phyloP scores from a whole-genome alignment of 2,888 invertebrate species.

The Bugula neritina region DNA sequence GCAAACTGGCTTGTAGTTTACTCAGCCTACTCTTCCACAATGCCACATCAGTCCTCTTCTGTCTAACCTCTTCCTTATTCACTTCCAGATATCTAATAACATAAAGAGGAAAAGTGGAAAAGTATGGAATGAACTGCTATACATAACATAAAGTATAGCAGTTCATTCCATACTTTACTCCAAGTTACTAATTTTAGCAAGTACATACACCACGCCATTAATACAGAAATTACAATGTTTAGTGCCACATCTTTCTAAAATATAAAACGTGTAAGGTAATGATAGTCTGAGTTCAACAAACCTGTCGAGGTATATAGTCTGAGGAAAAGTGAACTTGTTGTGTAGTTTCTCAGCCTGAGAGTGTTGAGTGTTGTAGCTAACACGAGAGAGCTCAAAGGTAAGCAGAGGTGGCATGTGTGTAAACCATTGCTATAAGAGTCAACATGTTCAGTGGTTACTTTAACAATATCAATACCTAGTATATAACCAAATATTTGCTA shows the following conservation, averaged over 20 bases:
- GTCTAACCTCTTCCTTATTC: constrained; percentile 51
- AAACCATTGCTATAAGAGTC: constrained; percentile 52
- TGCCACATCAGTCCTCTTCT: constrained; percentile 51
- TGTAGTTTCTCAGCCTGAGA: constrained; percentile 56
- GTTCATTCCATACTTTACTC: too few relatives aligned
- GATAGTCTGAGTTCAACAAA: too few relatives aligned
- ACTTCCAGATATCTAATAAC: constrained; percentile 50
- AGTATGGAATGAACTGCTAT: too few relatives aligned
- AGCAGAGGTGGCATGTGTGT: constrained; percentile 54
- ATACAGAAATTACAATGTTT: too few relatives aligned
- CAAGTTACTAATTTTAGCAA: too few relatives aligned
- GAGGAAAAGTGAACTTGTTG: constrained; percentile 55
- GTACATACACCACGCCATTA: too few relatives aligned
- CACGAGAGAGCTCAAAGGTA: constrained; percentile 54
- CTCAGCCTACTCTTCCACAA: constrained; percentile 48
- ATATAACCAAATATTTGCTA: too few relatives aligned
- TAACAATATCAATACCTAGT: too few relatives aligned
- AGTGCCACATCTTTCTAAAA: too few relatives aligned
- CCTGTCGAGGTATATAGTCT: constrained; percentile 55
- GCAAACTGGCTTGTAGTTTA: constrained; percentile 45
- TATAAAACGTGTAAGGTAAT: too few relatives aligned
- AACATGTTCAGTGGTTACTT: too few relatives aligned
- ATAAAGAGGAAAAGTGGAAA: constrained; percentile 26
- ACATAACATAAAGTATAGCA: too few relatives aligned
- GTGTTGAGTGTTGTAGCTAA: constrained; percentile 54